Evolutionary conservation across 2,797 vertebrate species (phyloP).

Genomic region (Lates japonicus): DNA sequence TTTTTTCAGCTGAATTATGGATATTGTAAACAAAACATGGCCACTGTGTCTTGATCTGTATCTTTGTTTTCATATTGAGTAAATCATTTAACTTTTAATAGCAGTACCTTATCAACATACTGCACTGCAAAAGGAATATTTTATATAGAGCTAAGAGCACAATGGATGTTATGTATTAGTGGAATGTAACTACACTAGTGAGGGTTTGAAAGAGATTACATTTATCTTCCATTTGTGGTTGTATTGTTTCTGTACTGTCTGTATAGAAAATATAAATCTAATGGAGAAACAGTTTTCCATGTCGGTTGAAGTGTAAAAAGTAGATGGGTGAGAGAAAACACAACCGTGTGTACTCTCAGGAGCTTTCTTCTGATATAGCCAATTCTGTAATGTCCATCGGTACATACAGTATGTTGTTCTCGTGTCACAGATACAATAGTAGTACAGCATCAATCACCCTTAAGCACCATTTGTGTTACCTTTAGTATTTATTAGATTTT

Average conservation of each 20-base stretch:
- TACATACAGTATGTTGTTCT: not conserved
- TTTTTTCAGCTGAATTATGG: too few species aligned
- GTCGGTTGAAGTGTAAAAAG: slow-evolving; percentile 6
- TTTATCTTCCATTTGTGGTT: slow-evolving; percentile 13
- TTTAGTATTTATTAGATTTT: not conserved
- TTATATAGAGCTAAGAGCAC: slow-evolving; percentile 12
- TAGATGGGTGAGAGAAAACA: not conserved
- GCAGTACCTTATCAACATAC: slow-evolving; percentile 22
- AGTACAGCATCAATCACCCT: not conserved
- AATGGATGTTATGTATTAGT: slow-evolving; percentile 11
- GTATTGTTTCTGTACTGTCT: not conserved
- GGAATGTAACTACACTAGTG: not conserved
- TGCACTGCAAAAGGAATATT: slow-evolving; percentile 12
- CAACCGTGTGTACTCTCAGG: not conserved
- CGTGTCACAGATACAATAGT: not conserved
- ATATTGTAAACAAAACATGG: too few species aligned
- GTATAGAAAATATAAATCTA: slow-evolving; percentile 18
- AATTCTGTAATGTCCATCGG: not conserved
- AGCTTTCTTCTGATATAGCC: not conserved
- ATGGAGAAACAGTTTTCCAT: not conserved
- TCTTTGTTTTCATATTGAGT: slow-evolving; percentile 6
- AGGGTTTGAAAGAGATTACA: not conserved
- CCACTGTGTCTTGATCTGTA: not conserved
- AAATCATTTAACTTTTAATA: slow-evolving; percentile 16
- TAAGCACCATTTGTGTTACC: not conserved